phyloP scores from a whole-genome alignment of 2,888 invertebrate species.

The Diogma glabrata region DNA sequence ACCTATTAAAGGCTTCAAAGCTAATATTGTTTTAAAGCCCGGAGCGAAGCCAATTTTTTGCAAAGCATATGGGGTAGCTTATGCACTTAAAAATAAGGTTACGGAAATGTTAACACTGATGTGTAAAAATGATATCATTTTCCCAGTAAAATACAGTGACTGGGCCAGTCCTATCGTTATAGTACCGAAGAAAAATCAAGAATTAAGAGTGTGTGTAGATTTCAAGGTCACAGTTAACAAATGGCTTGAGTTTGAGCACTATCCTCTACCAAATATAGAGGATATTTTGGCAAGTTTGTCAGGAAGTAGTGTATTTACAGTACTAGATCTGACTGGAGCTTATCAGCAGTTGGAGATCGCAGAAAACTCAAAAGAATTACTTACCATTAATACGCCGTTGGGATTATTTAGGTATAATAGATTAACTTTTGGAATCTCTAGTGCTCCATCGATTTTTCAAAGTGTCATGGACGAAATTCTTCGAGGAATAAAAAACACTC shows the following conservation, averaged over 20 bases:
- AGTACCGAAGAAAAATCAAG: background rate
- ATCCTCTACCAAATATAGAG: background rate
- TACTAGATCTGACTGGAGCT: background rate
- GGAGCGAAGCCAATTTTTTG: background rate
- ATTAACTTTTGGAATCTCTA: too few relatives aligned
- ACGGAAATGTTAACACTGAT: background rate
- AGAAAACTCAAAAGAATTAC: too few relatives aligned
- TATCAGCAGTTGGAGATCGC: background rate
- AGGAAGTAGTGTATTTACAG: too few relatives aligned
- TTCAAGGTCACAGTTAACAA: background rate
- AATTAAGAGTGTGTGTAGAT: background rate
- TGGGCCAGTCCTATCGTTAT: background rate
- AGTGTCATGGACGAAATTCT: too few relatives aligned
- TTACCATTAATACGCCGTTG: too few relatives aligned
- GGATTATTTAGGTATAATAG: too few relatives aligned
- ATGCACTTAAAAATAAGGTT: background rate
- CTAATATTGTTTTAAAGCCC: background rate
- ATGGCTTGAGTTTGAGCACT: background rate
- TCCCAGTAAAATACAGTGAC: background rate
- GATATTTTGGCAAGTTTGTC: too few relatives aligned
- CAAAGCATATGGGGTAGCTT: background rate
- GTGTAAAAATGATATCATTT: too few relatives aligned
- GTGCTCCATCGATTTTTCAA: too few relatives aligned
- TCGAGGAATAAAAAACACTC: too few relatives aligned
- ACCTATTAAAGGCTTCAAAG: background rate